A percentile compares a stretch with the other conserved stretches of the same genome.
These are phyloP conservation scores for Glandiceps talaboti DNA, from an alignment of 53 echinoderm and acorn worm genomes.

Conservation along the genomic window DNA sequence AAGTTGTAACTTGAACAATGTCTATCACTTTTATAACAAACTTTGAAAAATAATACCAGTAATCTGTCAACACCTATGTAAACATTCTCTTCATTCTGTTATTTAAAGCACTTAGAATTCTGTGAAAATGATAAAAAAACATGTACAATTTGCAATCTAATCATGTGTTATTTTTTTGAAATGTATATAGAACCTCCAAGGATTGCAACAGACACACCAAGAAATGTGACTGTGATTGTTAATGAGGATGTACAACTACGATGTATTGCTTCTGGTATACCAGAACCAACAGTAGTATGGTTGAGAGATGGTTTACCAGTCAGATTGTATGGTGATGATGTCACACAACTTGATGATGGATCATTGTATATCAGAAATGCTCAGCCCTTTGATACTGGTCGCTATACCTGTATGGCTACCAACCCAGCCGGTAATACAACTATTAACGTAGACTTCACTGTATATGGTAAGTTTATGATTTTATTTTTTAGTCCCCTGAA, in stretches of 20 bases:
- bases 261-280: constrained; percentile 54
- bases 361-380: constrained; percentile 44
- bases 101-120: too few relatives aligned
- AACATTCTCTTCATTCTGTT: too few relatives aligned
- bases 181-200: neutral
- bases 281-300: constrained; percentile 67
- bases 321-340: constrained; percentile 34
- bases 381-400: constrained; percentile 61
- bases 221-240: constrained; percentile 31
- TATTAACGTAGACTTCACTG: constrained; percentile 39
- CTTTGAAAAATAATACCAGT: too few relatives aligned
- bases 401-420: constrained; percentile 72
- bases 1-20: too few relatives aligned
- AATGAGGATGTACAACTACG: constrained; percentile 43
- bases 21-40: too few relatives aligned
- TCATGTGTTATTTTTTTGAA: too few relatives aligned
- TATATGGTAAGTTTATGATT: constrained; percentile 69
- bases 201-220: neutral
- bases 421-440: constrained; percentile 77
- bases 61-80: too few relatives aligned
- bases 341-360: constrained; percentile 49
- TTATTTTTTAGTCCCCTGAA: too few relatives aligned
- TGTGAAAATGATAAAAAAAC: too few relatives aligned
- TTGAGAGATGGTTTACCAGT: constrained; percentile 36
- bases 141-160: too few relatives aligned